A percentile compares a stretch with the other conserved stretches of the same genome.
Evolutionary conservation across 2,888 invertebrate species (phyloP).

Genomic region (Eugnorisma glareosa): DNA sequence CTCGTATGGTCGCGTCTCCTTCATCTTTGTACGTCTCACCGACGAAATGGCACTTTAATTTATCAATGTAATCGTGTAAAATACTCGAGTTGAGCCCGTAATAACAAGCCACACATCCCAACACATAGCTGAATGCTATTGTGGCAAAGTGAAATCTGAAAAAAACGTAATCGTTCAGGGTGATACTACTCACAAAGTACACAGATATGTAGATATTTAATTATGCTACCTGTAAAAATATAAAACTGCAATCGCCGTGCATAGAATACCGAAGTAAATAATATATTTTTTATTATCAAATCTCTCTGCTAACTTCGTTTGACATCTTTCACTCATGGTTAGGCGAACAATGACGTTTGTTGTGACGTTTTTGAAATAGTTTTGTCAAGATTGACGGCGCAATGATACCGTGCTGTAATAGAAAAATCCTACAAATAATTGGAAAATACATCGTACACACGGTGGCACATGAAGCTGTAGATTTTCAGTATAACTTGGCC

Average conservation of each 20-base stretch:
- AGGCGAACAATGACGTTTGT: conserved; percentile 81
- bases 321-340: conserved; percentile 90
- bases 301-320: conserved; percentile 86
- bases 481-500: too few relatives aligned
- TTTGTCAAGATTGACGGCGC: conserved; percentile 52
- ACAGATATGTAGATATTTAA: conserved; percentile 47
- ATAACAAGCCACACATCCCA: conserved; percentile 89
- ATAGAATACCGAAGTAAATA: conserved; percentile 84
- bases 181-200: conserved; percentile 49
- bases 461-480: too few relatives aligned
- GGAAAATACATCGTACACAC: neutral
- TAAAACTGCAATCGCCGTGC: conserved; percentile 82
- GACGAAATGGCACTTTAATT: conserved; percentile 83
- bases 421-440: conserved; percentile 1
- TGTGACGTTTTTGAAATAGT: conserved; percentile 66
- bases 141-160: conserved; percentile 87
- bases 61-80: conserved; percentile 81
- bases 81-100: conserved; percentile 82
- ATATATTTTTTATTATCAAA: conserved; percentile 88
- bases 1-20: conserved; percentile 75
- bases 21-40: conserved; percentile 70
- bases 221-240: conserved; percentile 84
- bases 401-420: conserved; percentile 12
- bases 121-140: conserved; percentile 85
- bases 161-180: conserved; percentile 73